Evolutionary conservation across 2,888 invertebrate genomes (phyloP).

Genomic region (Criorhina ranunculi): DNA sequence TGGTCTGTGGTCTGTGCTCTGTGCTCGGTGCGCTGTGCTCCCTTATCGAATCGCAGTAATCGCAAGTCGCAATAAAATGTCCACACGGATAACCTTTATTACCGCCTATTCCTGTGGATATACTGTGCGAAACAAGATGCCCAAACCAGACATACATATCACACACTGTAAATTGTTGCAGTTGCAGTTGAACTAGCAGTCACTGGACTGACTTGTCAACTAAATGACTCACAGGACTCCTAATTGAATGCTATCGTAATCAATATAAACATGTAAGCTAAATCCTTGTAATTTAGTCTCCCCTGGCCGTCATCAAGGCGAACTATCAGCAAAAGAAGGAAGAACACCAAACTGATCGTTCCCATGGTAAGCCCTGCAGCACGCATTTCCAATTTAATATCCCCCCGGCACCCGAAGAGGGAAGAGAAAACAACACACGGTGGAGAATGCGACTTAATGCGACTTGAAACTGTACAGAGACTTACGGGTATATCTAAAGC

Average conservation of each 20-base stretch:
- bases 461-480: constrained; percentile 72
- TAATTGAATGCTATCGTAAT: constrained; percentile 75
- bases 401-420: constrained; percentile 6
- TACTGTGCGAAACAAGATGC: background rate
- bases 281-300: constrained; percentile 73
- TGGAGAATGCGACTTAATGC: constrained; percentile 70
- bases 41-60: constrained; percentile 76
- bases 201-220: constrained; percentile 68
- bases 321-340: constrained; percentile 45
- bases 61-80: constrained; percentile 64
- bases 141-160: constrained; percentile 34
- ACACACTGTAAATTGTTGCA: constrained; percentile 60
- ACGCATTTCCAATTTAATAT: constrained; percentile 76
- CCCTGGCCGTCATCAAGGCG: constrained; percentile 65
- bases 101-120: constrained; percentile 36
- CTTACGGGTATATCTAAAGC: constrained; percentile 75
- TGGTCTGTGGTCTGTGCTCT: no score
- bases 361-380: constrained; percentile 72
- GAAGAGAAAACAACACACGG: constrained; percentile 13
- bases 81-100: constrained; percentile 69
- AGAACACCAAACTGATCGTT: constrained; percentile 36
- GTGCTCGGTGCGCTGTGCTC: constrained; percentile 45
- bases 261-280: constrained; percentile 75
- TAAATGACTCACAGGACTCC: constrained; percentile 68
- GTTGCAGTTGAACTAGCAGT: constrained; percentile 23